phyloP scores from a whole-genome alignment of 64 coral and sea anemone genomes.

The Platygyra sinensis region DNA sequence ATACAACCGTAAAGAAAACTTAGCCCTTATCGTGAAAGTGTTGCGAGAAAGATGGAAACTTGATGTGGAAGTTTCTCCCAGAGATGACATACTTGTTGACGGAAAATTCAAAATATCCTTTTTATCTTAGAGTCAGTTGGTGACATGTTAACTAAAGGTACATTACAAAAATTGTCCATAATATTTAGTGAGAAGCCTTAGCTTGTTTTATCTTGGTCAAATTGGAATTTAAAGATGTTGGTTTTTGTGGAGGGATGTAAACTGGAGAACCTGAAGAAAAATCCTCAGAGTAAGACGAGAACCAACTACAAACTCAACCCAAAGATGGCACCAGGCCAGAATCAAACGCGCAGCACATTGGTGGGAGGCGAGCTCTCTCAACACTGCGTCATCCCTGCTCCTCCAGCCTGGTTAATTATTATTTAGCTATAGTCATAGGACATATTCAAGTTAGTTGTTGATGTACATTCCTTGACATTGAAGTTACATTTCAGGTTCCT shows the following conservation, averaged over 20 bases:
- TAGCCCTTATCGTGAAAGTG: slow-evolving; percentile 71
- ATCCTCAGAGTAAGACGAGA: too few relatives aligned
- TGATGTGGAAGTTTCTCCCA: slow-evolving; percentile 60
- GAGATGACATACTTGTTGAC: slow-evolving; percentile 91
- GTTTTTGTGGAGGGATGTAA: too few relatives aligned
- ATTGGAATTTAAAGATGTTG: too few relatives aligned
- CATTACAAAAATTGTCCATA: neutral
- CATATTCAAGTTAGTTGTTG: neutral
- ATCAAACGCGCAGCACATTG: too few relatives aligned
- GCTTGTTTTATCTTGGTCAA: too few relatives aligned
- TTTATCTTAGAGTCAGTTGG: neutral
- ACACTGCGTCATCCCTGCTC: too few relatives aligned
- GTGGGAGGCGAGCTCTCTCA: too few relatives aligned
- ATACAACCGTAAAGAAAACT: slow-evolving; percentile 87
- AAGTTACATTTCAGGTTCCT: slow-evolving; percentile 84
- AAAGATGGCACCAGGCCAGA: too few relatives aligned
- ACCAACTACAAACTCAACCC: too few relatives aligned
- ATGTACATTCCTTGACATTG: slow-evolving; percentile 53
- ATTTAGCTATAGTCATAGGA: neutral
- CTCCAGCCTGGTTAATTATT: too few relatives aligned
- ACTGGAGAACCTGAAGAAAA: too few relatives aligned
- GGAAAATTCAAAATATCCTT: slow-evolving; percentile 93
- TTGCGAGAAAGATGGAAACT: slow-evolving; percentile 83
- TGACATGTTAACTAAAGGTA: neutral
- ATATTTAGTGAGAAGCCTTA: too few relatives aligned